Percentiles rank a stretch among this genome's conserved stretches.
Conservation (phyloP, 2,113 vertebrate genomes). For the Rhinoderma darwinii region DNA sequence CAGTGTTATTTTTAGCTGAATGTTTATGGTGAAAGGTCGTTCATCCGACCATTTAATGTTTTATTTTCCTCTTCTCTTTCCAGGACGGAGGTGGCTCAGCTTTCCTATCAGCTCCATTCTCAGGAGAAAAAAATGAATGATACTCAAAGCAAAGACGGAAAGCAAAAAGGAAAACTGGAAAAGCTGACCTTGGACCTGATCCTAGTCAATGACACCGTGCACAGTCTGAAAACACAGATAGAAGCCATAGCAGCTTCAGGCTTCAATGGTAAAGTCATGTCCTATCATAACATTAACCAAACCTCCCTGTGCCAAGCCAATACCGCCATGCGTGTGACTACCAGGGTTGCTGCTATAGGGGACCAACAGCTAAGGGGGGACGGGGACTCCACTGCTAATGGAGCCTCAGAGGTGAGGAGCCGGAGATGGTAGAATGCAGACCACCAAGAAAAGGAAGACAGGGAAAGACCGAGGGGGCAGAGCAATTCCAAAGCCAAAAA, state of each 20-base stretch:
- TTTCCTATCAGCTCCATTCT: conserved; percentile 42
- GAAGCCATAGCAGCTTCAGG: conserved; percentile 67
- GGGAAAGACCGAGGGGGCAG: too few relatives aligned
- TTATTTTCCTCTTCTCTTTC: background rate
- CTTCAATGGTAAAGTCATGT: conserved; percentile 74
- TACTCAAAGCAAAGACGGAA: conserved; percentile 56
- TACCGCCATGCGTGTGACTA: too few relatives aligned
- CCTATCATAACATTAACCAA: too few relatives aligned
- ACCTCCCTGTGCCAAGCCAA: too few relatives aligned
- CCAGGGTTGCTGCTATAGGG: too few relatives aligned
- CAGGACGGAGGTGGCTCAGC: conserved; percentile 52
- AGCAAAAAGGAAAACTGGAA: conserved; percentile 63
- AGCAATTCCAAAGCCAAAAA: too few relatives aligned
- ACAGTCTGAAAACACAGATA: conserved; percentile 65
- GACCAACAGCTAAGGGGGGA: too few relatives aligned
- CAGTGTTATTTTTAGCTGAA: background rate
- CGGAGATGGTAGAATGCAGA: too few relatives aligned
- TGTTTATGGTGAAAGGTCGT: conserved; percentile 11
- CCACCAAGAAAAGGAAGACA: too few relatives aligned
- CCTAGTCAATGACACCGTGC: conserved; percentile 73
- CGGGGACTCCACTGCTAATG: too few relatives aligned
- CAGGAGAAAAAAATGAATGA: conserved; percentile 65
- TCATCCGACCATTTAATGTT: background rate
- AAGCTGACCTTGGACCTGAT: conserved; percentile 66
- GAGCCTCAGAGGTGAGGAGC: too few relatives aligned